Evolutionary conservation across 1,140 invertebrate species (phyloP), one percentile per base, ranked within the genome.

Genomic region (Drosophila cardini): DNA sequence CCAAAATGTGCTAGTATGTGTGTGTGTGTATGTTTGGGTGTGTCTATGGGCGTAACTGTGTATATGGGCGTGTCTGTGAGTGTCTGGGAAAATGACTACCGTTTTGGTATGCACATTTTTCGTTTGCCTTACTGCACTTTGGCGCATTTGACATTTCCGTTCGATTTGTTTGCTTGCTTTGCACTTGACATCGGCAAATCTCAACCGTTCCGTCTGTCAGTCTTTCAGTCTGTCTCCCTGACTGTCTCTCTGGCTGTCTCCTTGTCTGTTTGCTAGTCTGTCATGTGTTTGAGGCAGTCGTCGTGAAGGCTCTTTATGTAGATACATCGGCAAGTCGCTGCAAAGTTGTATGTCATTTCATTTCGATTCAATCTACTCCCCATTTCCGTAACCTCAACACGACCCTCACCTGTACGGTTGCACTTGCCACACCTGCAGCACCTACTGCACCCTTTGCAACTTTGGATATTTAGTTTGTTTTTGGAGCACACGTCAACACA

Each of bases 91-190:
- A 40, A 60, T 64, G 70, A 57, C 61, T 16, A 62, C 63, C 62
- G 58, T 83, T 83, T 76, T 63, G 67, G 55, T 70, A 79, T 80
- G 62, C 83, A 56, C 56, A 60, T 68, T 76, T 75, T 77, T 86
- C 71, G 65, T 89, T 80, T 83, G 76, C 76, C 75, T 75, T 89
- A 45, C 73, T 90, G 80, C 80, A 89, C 84, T 89, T 89, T 89
- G 83, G 79, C 83, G 76, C 87, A 86, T 80, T 86, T 80, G 87
- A 90, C 87, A 87, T 89, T 91, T 91, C 89, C 84, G 79, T 91
- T 91, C 89, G 81, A 91, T 89, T 91, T 91, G 77, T 91, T 89
- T 89, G 89, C 80, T 69, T 58, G 67, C 60, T 72, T 63, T 75
- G 67, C 72, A 38, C 67, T 71, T 60, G 58, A 71, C 67, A 58